A percentile compares a stretch with the other conserved stretches of the same genome.
Conservation (phyloP, 1,140 invertebrate genomes). For the Marisa cornuarietis region DNA sequence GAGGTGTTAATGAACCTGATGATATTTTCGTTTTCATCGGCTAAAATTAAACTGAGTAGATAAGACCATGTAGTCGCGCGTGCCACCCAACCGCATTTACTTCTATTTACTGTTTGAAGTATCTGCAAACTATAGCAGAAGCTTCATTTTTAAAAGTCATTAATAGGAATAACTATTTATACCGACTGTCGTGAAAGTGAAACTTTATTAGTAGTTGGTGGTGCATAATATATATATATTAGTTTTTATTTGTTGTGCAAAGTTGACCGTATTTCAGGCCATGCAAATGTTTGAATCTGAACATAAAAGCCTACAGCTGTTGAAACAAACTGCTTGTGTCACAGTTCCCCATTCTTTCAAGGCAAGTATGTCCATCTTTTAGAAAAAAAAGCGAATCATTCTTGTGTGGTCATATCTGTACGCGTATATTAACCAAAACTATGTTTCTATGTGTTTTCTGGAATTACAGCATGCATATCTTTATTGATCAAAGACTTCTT, state of each 20-base stretch:
- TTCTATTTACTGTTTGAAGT: neutral
- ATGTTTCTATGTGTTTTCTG: too few species aligned
- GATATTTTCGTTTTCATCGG: too few species aligned
- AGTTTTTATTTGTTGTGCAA: neutral
- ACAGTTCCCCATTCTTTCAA: constrained; percentile 20
- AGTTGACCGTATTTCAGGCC: constrained; percentile 1
- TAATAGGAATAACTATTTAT: too few species aligned
- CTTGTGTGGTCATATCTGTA: too few species aligned
- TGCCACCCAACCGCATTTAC: neutral
- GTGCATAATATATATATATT: neutral
- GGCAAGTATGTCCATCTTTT: constrained; percentile 2
- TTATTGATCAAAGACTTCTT: neutral
- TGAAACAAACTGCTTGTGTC: neutral
- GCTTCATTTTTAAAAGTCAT: neutral
- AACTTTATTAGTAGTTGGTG: neutral
- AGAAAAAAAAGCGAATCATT: too few species aligned
- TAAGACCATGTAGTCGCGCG: too few species aligned
- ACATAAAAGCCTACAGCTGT: constrained; percentile 16
- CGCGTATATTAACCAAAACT: too few species aligned
- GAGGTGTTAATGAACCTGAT: too few species aligned
- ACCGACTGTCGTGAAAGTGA: neutral
- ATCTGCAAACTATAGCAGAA: neutral
- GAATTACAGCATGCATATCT: too few species aligned
- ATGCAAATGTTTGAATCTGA: constrained; percentile 21
- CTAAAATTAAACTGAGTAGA: too few species aligned